Conservation (phyloP, 2,888 invertebrate species). For the Allophyes oxyacanthae region DNA sequence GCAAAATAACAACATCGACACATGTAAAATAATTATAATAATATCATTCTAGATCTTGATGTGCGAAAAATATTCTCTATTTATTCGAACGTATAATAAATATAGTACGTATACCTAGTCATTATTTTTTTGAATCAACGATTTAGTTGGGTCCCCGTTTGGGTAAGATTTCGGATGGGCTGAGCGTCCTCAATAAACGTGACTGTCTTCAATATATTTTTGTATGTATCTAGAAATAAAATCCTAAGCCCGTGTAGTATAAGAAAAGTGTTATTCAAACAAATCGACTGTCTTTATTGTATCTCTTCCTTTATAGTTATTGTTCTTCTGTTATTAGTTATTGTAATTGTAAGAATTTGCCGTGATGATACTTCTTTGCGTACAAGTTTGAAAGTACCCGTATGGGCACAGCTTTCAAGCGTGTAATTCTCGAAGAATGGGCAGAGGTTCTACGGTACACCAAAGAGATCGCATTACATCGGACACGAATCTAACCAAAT, state of each 20-base stretch:
- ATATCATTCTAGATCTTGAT: neutral
- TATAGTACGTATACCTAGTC: conserved; percentile 8
- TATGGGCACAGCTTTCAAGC: no score
- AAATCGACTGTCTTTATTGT: conserved; percentile 17
- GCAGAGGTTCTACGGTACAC: no score
- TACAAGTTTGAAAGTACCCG: no score
- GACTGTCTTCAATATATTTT: conserved; percentile 46
- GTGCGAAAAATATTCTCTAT: conserved; percentile 3
- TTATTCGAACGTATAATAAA: conserved; percentile 2
- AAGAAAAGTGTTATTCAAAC: conserved; percentile 40
- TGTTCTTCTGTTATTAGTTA: conserved; percentile 6
- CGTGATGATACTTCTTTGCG: no score
- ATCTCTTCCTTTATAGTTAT: neutral
- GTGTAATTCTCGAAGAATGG: no score
- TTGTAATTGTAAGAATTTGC: neutral
- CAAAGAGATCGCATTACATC: no score
- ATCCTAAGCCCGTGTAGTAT: conserved; percentile 30
- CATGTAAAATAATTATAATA: conserved; percentile 4
- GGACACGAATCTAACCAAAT: no score
- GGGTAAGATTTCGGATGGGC: conserved; percentile 24
- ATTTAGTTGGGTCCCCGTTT: conserved; percentile 27
- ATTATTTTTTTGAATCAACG: conserved; percentile 41
- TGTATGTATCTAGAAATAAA: conserved; percentile 45
- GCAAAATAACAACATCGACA: neutral
- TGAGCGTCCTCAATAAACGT: conserved; percentile 44